Percentiles rank a stretch among this genome's conserved stretches.
phyloP scores from a whole-genome alignment of 2,797 vertebrate genomes.

The Champsocephalus gunnari region DNA sequence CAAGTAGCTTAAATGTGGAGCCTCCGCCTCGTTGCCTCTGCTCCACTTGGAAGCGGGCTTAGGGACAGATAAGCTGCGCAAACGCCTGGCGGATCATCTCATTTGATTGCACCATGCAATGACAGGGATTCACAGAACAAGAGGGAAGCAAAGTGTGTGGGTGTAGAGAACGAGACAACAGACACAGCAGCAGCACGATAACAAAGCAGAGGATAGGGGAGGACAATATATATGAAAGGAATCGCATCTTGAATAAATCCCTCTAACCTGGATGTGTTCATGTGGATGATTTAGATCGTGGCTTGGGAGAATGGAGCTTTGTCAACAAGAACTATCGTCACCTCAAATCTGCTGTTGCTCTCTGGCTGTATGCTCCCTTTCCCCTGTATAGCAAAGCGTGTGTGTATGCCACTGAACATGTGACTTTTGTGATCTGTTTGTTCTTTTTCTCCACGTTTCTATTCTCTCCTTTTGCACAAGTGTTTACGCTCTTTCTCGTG shows the following conservation, averaged over 20 bases:
- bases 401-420: not conserved
- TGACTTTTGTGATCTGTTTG: not conserved
- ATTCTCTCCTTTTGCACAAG: not conserved
- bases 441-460: not conserved
- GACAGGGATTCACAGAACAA: conserved; percentile 1
- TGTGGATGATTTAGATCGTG: conserved; percentile 59
- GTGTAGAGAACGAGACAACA: conserved; percentile 21
- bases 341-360: conserved; percentile 39
- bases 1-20: conserved; percentile 12
- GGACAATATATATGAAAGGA: conserved; percentile 39
- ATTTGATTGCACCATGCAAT: conserved; percentile 37
- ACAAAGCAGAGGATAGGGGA: conserved; percentile 32
- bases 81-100: conserved; percentile 29
- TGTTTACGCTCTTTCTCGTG: not conserved
- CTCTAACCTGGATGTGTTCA: conserved; percentile 57
- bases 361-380: conserved; percentile 18
- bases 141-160: conserved; percentile 24
- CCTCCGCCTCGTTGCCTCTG: conserved; percentile 15
- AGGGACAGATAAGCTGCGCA: conserved; percentile 28
- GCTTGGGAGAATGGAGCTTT: conserved; percentile 53
- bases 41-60: conserved; percentile 1
- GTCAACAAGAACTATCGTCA: conserved; percentile 60
- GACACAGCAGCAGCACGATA: conserved; percentile 27
- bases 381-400: not conserved
- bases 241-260: conserved; percentile 55